Conservation (phyloP, 2,888 invertebrate genomes). For the Eristalinus aeneus region DNA sequence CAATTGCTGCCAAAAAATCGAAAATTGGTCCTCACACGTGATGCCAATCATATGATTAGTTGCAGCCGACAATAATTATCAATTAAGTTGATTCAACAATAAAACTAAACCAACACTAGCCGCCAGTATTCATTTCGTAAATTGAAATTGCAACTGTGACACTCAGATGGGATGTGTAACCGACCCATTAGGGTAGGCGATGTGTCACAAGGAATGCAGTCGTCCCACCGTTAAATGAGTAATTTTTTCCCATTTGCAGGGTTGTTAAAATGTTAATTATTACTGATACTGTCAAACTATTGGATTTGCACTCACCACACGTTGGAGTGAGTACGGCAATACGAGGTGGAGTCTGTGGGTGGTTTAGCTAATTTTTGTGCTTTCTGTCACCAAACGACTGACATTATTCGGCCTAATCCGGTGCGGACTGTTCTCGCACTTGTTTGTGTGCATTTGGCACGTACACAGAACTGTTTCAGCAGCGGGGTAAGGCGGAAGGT, state of each 20-base stretch:
- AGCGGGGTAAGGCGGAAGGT: background rate
- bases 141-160: background rate
- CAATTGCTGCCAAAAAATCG: background rate
- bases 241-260: constrained; percentile 57
- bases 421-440: background rate
- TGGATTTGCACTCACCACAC: background rate
- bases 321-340: background rate
- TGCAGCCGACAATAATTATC: background rate
- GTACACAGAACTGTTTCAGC: background rate
- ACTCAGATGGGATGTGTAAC: background rate
- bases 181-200: background rate
- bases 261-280: constrained; percentile 56
- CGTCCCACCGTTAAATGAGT: constrained; percentile 20
- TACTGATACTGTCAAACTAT: constrained; percentile 43
- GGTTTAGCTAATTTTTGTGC: constrained; percentile 11
- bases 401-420: background rate
- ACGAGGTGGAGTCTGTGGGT: no score
- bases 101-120: background rate
- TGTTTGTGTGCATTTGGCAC: background rate
- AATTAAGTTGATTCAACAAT: background rate
- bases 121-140: background rate
- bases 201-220: no score
- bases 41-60: background rate
- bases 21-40: background rate
- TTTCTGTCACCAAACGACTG: background rate